Evolutionary conservation across 2,113 vertebrate species (phyloP).

Genomic region (Elanoides forficatus): DNA sequence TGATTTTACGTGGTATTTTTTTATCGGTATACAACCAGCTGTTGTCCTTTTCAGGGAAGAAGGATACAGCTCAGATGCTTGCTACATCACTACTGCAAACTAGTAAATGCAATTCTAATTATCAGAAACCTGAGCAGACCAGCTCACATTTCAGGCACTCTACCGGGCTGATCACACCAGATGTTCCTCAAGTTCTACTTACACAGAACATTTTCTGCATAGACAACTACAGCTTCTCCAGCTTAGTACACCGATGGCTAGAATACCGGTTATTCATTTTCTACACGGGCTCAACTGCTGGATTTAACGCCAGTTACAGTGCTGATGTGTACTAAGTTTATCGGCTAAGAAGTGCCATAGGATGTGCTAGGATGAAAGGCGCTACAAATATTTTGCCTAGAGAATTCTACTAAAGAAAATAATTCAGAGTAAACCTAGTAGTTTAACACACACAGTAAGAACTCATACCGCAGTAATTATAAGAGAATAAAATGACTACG

Average conservation of each 20-base stretch:
- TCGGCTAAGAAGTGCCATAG: rapidly evolving
- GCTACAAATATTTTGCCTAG: neutral
- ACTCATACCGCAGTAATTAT: neutral
- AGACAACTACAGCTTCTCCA: neutral
- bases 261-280: neutral
- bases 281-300: no score
- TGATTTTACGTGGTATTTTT: neutral
- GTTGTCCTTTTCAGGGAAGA: neutral
- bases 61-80: neutral
- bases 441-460: neutral
- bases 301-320: neutral
- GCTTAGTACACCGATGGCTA: rapidly evolving
- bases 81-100: neutral
- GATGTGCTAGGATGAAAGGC: neutral
- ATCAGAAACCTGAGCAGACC: neutral
- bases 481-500: neutral
- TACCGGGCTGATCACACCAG: neutral
- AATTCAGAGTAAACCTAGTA: neutral
- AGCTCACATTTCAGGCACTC: neutral
- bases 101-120: neutral
- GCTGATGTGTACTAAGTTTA: neutral
- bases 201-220: neutral
- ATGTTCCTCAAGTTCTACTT: neutral
- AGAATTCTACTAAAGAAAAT: neutral
- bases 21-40: neutral